Evolutionary conservation across 2,888 invertebrate genomes (phyloP).

Genomic region (Holacanthella duospinosa): DNA sequence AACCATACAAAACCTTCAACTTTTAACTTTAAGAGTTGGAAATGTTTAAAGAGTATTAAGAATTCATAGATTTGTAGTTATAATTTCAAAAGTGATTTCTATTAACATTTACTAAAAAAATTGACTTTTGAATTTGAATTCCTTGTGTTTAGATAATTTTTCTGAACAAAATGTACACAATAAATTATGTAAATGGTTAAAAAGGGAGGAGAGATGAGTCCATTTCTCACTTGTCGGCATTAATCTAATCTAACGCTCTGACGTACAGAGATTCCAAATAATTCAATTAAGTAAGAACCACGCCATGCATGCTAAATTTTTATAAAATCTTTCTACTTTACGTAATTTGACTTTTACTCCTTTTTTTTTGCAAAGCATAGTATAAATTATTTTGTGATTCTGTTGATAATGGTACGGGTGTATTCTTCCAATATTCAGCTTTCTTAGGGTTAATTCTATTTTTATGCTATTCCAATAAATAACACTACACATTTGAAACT

Average conservation of each 20-base stretch:
- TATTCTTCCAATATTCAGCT: not conserved
- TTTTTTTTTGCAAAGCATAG: no score
- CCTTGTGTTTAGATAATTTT: not conserved
- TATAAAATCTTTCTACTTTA: not conserved
- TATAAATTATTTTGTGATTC: no score
- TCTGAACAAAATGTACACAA: not conserved
- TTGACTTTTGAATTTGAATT: no score
- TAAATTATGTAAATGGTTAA: slow-evolving; percentile 1
- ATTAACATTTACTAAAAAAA: no score
- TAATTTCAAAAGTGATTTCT: not conserved
- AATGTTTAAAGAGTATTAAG: not conserved
- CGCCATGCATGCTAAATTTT: not conserved
- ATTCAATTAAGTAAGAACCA: slow-evolving; percentile 27
- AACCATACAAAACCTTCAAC: no score
- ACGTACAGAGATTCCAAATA: slow-evolving; percentile 29
- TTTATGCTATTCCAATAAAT: no score
- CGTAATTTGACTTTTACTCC: not conserved
- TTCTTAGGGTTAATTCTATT: no score
- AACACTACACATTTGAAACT: no score
- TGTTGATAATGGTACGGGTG: no score
- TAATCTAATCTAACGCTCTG: slow-evolving; percentile 33
- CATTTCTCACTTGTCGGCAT: slow-evolving; percentile 16
- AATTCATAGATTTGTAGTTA: not conserved
- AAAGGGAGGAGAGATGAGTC: not conserved
- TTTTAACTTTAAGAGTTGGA: no score